Base-by-base conservation (phyloP, 1,140 invertebrate species). In the Panagrolaimus sp. region DNA sequence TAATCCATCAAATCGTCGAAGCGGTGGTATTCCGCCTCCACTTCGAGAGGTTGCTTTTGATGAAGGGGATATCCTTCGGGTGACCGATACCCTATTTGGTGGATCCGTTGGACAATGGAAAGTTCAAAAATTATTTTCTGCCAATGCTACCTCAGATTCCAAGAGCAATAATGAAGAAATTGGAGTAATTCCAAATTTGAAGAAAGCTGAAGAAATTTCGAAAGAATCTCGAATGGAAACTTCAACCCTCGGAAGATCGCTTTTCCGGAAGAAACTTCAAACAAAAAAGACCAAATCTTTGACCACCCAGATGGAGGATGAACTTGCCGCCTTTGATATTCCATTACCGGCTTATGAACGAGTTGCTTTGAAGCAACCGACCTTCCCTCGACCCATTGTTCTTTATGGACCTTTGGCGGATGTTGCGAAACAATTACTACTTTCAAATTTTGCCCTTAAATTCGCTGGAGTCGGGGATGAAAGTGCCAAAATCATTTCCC, bases 261-360 rank as follows among this genome's bases (percentile, higher is more conserved):
- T 86, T 9, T 85, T 86, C 75, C 82, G 84, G 68, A 78, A 85
- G 65, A 58, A 85, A 85, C 75, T 78, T 81, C 21, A 70, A 69
- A 55, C 71, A 71, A 83, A 64, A 71, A 38, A 38, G 32, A 92
- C 92, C 4, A 97, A 97, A 85, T 95, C 92, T 72, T 38, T 38
- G 32, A 38, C 32, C 2, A 38, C 32, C 7, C 32, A 38, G 7
- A 38, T 38, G 32, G 32, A 38, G 7, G 32, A 38, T 38, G 94
- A 96, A 65, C 43, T 24, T 69, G 70, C 63, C 44, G 55, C 62
- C 93, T 81, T 90, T 90, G 89, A 93, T 73, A 93, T 92, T 73
- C 96, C 96, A 86, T 96, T 96, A 84, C 92, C 93, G 0, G 93
- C 94, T 3, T 98, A 98, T 85, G 94, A 98, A 85, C 88, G 93